Base-by-base conservation (phyloP, 23 tunicate genomes). In the Trididemnum clinides region DNA sequence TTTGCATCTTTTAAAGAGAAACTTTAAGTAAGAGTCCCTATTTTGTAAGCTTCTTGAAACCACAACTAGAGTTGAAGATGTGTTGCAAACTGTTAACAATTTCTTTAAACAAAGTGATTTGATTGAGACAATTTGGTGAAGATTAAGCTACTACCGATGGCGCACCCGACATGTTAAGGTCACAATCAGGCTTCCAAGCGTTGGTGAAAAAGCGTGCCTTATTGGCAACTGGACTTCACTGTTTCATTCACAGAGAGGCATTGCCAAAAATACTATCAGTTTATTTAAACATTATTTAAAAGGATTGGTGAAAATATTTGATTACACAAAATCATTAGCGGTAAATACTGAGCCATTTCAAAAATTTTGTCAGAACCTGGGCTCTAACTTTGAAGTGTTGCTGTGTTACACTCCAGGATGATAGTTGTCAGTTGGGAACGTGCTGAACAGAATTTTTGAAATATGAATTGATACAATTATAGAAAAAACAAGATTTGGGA, bases 331-430 rank as follows among this genome's bases (percentile, higher is more conserved):
- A 12, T 59, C 26, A 59, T 12, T 26, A 59, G n/a, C n/a, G n/a
- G n/a, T n/a, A n/a, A n/a, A n/a, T n/a, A n/a, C 69, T 26, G 21
- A 26, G 27, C 69, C 21, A 26, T 21, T 59, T 21, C 27, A 21
- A 21, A 59, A 59, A 59, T 12, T 21, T 12, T 59, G 27, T 59
- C 69, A 59, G 69, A 26, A 59, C 69, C 18, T 59, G 69, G 27
- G 21, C 26, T 59, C 27, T 59, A 26, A 59, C 69, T 59, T 59
- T 59, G 69, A 59, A 26, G 69, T 59, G 69, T 59, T 59, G 69
- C 27, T 59, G 69, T 59, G 18, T 59, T 26, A 59, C 69, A 59
- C 69, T 59, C 27, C 69, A 59, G 69, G 18, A 59, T 4, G 69
- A 6, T 59, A 26, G 69, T 59, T 59, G 69, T 21, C 27, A 59